Evolutionary conservation across 2,113 vertebrate species (phyloP).

Genomic region (Pseudolaguvia tuberculata): DNA sequence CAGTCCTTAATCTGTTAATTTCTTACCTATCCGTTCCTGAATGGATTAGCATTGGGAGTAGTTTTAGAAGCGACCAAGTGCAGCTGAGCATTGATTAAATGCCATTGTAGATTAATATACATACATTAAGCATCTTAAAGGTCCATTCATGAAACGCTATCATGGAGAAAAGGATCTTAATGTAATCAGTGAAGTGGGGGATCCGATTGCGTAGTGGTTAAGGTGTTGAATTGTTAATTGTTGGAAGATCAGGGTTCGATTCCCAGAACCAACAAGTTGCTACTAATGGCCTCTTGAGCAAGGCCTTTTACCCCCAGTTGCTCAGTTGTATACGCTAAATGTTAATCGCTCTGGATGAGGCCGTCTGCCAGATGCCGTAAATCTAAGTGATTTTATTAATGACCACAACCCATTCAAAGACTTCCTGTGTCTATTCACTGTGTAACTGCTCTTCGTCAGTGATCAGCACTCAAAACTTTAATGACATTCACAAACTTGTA

Average conservation of each 20-base stretch:
- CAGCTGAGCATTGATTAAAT: background rate
- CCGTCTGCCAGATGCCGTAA: background rate
- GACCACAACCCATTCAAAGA: too few species aligned
- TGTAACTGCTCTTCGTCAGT: too few species aligned
- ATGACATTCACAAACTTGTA: background rate
- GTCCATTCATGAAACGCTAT: background rate
- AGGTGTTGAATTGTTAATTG: too few species aligned
- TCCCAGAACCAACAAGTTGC: too few species aligned
- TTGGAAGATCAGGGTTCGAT: too few species aligned
- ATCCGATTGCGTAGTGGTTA: too few species aligned
- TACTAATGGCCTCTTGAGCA: too few species aligned
- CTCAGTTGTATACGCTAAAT: too few species aligned
- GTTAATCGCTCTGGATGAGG: too few species aligned
- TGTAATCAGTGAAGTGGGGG: background rate
- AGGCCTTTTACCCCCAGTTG: too few species aligned
- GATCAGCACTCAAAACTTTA: background rate
- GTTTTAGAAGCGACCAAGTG: too few species aligned
- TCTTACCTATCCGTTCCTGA: background rate
- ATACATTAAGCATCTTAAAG: background rate
- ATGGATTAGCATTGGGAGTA: too few species aligned
- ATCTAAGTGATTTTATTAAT: constrained; percentile 7
- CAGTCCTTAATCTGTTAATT: background rate
- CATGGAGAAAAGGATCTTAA: background rate
- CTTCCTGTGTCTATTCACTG: background rate
- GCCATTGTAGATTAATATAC: background rate